Percentiles rank a stretch among this genome's conserved stretches.
Evolutionary conservation across 2,113 vertebrate species (phyloP).

Genomic region (Hydrochoerus hydrochaeris): DNA sequence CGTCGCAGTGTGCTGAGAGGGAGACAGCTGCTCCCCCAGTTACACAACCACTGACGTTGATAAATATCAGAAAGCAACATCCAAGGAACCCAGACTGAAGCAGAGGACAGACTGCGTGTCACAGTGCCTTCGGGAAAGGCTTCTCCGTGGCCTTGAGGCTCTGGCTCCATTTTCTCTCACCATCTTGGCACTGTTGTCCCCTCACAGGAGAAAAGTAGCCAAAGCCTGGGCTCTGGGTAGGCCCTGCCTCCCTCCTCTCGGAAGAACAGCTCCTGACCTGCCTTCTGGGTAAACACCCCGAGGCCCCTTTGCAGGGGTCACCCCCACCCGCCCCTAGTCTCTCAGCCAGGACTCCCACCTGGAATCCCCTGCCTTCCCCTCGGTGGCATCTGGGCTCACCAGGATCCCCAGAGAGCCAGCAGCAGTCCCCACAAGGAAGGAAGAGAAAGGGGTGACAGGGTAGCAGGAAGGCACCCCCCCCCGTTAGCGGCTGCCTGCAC

Average conservation of each 20-base stretch:
- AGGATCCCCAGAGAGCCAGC: background rate
- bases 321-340: no score
- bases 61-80: background rate
- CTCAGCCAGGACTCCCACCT: background rate
- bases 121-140: background rate
- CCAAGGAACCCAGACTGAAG: background rate
- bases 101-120: background rate
- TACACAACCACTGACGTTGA: background rate
- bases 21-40: background rate
- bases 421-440: background rate
- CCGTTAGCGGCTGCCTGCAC: background rate
- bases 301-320: background rate
- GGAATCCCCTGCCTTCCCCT: no score
- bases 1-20: background rate
- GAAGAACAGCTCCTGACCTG: background rate
- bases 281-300: background rate
- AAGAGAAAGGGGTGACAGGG: background rate
- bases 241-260: background rate
- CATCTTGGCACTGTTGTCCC: background rate
- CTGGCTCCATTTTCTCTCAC: background rate
- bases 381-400: background rate
- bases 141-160: background rate
- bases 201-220: background rate
- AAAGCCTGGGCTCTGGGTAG: background rate
- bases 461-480: fast-evolving